Base-by-base conservation (phyloP, 2,797 vertebrate genomes). In the Mormyrus hasselquistii region DNA sequence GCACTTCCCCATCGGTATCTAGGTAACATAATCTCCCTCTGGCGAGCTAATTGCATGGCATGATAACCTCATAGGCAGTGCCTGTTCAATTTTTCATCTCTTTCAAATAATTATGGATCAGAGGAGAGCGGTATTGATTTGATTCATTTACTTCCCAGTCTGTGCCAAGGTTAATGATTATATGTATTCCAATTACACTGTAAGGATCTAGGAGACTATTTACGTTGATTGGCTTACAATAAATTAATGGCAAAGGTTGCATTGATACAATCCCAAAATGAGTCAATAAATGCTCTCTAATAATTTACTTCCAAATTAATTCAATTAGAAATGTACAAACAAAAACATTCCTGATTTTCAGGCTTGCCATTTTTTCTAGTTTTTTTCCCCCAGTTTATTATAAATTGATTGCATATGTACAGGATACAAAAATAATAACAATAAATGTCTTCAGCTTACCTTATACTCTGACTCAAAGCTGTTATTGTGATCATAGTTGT, bases 51-150 rank as follows among this genome's bases (percentile, higher is more conserved):
- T 98, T 98, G 97, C 96, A 96, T 96, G 94, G 96, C 96, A 96
- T 94, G 95, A 97, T 97, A 99, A 98, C 97, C 97, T 97, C 96
- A 95, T 95, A 97, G 97, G 96, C 96, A 96, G 95, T 95, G 97
- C 96, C 96, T 97, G 97, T 97, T 98, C 97, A 97, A 98, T 97
- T 98, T 99, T 98, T 98, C 96, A 98, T 98, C 97, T 98, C 97
- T 97, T 97, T 98, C 97, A 97, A 97, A 98, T 98, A 98, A 98
- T 98, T 98, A 97, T 98, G 97, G 97, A 99, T 98, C 97, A 98
- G 97, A 96, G 96, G 97, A 98, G 96, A 97, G 96, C 95, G 94
- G 97, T 99, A 99, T 98, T 98, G 98, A 98, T 98, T 98, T 98
- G 96, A 98, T 98, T 99, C 97, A 98, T 99, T 98, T 98, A 97